phyloP scores from a whole-genome alignment of 2,113 vertebrate species.

The Athene noctua region DNA sequence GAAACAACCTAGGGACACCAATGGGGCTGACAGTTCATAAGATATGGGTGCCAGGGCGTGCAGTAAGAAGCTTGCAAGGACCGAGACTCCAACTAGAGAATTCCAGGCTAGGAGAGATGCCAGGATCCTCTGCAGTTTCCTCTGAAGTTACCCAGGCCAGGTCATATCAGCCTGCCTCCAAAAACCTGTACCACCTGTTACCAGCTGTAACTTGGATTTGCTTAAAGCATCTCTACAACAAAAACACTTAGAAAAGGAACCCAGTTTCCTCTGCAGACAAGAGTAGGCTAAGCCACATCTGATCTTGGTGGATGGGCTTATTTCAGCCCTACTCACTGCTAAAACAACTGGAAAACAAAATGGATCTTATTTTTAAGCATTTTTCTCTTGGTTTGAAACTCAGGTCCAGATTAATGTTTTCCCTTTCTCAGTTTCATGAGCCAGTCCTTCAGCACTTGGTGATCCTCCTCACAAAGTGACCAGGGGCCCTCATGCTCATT shows the following conservation, averaged over 20 bases:
- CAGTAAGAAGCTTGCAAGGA: background rate
- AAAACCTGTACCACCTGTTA: background rate
- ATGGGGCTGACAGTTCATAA: background rate
- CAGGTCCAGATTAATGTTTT: background rate
- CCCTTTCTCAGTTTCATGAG: background rate
- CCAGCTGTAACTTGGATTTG: background rate
- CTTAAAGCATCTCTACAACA: background rate
- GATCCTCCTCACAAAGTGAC: background rate
- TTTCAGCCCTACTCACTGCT: background rate
- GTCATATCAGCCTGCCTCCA: background rate
- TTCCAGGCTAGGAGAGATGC: background rate
- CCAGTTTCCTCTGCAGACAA: background rate
- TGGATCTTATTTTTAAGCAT: background rate
- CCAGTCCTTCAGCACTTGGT: background rate
- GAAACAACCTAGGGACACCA: background rate
- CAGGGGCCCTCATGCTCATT: background rate
- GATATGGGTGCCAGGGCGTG: background rate
- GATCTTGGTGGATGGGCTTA: background rate
- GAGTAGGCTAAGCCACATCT: background rate
- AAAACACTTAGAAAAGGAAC: background rate
- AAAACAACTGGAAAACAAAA: background rate
- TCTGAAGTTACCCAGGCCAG: background rate
- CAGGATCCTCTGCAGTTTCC: background rate
- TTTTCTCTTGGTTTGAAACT: background rate
- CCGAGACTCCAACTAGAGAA: background rate